Evolutionary conservation across 2,888 invertebrate genomes (phyloP), one percentile per base, ranked within the genome.

Genomic region (Diplolepis rosae): DNA sequence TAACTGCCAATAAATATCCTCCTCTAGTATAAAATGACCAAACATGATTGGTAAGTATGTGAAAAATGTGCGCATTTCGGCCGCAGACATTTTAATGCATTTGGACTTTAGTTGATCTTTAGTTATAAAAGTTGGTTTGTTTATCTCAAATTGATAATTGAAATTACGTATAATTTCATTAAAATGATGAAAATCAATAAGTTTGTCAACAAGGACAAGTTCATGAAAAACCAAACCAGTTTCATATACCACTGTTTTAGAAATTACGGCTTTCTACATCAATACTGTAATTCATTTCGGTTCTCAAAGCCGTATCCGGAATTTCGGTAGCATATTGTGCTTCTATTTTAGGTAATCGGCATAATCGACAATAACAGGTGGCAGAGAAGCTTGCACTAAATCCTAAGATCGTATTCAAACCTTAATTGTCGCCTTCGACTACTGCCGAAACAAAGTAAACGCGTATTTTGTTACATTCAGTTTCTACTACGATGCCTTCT

Each of bases 91-190:
- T 32, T 15, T 39, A 54, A 30, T 15, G 13, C 22, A 24, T 65
- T 28, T 28, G 15, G 22, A 28, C 18, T 54, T 54, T 28, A 54
- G 11, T 7, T 54, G n/a, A 28, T 28, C 11, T 32, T 28, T 28
- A 1, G 15, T 30, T 15, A 54, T 54, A 54, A 15, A 3, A 30
- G 28, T n/a, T 30, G 54, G 54, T 28, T 54, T 54, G 54, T 2
- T 22, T 6, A 28, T 28, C 28, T 54, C 54, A 54, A 54, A 54
- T 22, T 54, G 54, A 32, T 54, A 54, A 54, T 54, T 15, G 22
- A 48, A 48, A 48, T 48, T 48, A 3, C 24, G 9, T 28, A 54
- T 28, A 28, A 54, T 22, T 9, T 27, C 27, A 54, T 32, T 54
- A 32, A 54, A 30, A 28, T 28, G 1, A 28, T 54, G 28, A 4